These are phyloP conservation scores for Lasaia peninsularis DNA, from an alignment of 1,140 invertebrate species.

Conservation along the genomic window DNA sequence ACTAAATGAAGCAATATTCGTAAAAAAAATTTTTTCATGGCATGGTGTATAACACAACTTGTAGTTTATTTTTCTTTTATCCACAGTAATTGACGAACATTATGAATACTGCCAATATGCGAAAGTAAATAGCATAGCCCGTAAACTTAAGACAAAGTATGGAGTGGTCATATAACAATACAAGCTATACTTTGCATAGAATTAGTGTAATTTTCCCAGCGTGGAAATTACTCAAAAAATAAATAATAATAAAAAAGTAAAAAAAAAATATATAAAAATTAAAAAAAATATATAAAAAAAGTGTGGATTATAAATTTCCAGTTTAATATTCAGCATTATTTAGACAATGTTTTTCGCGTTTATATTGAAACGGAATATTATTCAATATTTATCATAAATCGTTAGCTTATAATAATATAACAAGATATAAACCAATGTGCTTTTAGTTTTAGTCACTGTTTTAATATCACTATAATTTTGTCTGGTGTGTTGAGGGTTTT, in stretches of 20 bases:
- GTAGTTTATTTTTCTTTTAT: background rate
- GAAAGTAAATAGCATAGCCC: slow-evolving; percentile 74
- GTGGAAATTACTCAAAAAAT: slow-evolving; percentile 76
- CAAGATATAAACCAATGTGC: slow-evolving; percentile 43
- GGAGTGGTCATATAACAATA: slow-evolving; percentile 78
- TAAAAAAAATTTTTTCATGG: too few relatives aligned
- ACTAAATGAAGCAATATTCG: too few relatives aligned
- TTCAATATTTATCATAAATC: slow-evolving; percentile 56
- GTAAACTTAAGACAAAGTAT: slow-evolving; percentile 73
- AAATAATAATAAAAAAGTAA: slow-evolving; percentile 41
- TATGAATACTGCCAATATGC: slow-evolving; percentile 66
- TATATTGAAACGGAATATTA: slow-evolving; percentile 63
- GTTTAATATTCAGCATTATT: slow-evolving; percentile 77
- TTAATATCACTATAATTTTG: slow-evolving; percentile 37
- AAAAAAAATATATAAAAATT: slow-evolving; percentile 47
- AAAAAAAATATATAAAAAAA: slow-evolving; percentile 53
- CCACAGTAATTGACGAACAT: background rate
- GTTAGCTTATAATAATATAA: slow-evolving; percentile 66
- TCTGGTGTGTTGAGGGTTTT: slow-evolving; percentile 53
- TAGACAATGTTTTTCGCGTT: slow-evolving; percentile 70
- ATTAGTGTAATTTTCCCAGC: slow-evolving; percentile 89
- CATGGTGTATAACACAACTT: too few relatives aligned
- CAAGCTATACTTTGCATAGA: slow-evolving; percentile 94
- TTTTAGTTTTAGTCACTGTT: slow-evolving; percentile 41
- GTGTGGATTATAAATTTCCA: slow-evolving; percentile 70